Conservation (phyloP, 1,140 invertebrate genomes). For the Drosophila arizonae region DNA sequence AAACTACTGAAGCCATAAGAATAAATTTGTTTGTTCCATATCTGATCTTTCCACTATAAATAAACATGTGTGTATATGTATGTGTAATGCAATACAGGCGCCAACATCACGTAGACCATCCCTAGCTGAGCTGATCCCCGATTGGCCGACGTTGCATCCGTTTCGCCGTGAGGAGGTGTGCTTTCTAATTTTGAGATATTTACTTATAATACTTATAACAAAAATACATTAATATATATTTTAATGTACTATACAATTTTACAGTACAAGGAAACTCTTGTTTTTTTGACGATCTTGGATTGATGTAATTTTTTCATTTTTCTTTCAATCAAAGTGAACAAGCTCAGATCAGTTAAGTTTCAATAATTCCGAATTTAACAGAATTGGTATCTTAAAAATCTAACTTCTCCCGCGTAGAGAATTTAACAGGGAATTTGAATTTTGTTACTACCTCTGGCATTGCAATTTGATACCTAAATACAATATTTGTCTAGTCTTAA, state of each 20-base stretch:
- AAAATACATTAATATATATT: not conserved
- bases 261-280: conserved; percentile 17
- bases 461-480: not conserved
- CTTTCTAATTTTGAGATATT: conserved; percentile 20
- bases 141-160: conserved; percentile 96
- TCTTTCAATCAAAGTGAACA: not conserved
- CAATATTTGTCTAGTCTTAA: not conserved
- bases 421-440: conserved; percentile 1
- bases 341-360: conserved; percentile 1
- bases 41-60: conserved; percentile 2
- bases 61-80: conserved; percentile 6
- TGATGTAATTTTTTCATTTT: not conserved
- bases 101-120: conserved; percentile 91
- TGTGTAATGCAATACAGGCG: conserved; percentile 83
- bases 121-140: conserved; percentile 96
- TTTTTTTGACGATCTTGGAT: conserved; percentile 42
- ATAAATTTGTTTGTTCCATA: not conserved
- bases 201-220: conserved; percentile 10
- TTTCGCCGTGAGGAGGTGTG: conserved; percentile 85
- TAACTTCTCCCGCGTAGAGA: not conserved
- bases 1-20: conserved; percentile 1
- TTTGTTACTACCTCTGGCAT: conserved; percentile 1
- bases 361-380: not conserved
- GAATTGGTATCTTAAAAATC: not conserved
- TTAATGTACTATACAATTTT: conserved; percentile 14